Conservation (phyloP, 2,113 vertebrate genomes). For the Prinia subflava region DNA sequence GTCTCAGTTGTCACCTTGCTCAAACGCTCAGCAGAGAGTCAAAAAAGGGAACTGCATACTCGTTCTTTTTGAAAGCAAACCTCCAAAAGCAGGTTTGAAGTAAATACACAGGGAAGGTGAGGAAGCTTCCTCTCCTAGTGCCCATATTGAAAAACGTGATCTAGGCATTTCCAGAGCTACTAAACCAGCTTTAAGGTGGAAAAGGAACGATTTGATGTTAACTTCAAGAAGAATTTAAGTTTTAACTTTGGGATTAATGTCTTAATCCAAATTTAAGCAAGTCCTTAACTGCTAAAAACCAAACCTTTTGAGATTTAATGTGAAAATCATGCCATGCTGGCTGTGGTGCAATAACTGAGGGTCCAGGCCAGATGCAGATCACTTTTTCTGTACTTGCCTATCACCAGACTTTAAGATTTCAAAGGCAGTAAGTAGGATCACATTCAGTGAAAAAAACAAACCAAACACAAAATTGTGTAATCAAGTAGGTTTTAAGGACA, state of each 20-base stretch:
- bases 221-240: not conserved
- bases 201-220: not conserved
- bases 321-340: not conserved
- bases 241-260: not conserved
- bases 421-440: not conserved
- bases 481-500: not conserved
- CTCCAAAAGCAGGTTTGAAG: not conserved
- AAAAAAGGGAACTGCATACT: not conserved
- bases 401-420: not conserved
- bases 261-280: not conserved
- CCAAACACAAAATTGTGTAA: not conserved
- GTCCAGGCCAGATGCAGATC: not conserved
- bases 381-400: not conserved
- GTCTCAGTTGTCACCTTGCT: not conserved
- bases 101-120: not conserved
- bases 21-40: not conserved
- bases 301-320: not conserved
- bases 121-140: not conserved
- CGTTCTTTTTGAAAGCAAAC: not conserved
- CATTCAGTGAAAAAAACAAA: not conserved
- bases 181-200: not conserved
- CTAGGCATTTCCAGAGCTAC: not conserved
- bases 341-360: not conserved
- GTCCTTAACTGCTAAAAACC: not conserved
- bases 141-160: not conserved